phyloP scores from a whole-genome alignment of 2,113 vertebrate species.

The Lampris incognitus region DNA sequence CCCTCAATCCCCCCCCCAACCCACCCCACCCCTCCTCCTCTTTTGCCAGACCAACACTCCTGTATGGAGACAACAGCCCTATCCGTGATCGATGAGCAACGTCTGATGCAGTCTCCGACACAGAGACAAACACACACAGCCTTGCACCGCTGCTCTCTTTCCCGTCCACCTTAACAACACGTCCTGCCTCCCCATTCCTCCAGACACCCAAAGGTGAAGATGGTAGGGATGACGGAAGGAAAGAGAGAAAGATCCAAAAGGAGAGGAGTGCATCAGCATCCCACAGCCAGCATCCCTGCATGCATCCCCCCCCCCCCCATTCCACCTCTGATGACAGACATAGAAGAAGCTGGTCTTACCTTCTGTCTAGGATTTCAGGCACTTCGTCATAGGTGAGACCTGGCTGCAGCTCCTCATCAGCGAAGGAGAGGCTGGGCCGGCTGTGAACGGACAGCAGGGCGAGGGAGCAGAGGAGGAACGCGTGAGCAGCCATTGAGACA shows the following conservation, averaged over 20 bases:
- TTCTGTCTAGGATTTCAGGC: conserved; percentile 84
- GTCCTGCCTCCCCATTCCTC: not conserved
- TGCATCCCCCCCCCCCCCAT: conserved; percentile 35
- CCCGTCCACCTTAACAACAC: conserved; percentile 12
- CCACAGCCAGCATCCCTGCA: conserved; percentile 56
- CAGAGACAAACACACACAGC: conserved; percentile 77
- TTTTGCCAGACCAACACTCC: conserved; percentile 64
- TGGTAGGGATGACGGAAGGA: not conserved
- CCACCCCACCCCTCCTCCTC: not conserved
- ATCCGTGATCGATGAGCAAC: conserved; percentile 74
- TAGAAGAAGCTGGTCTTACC: conserved; percentile 75
- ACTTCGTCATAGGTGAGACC: conserved; percentile 81
- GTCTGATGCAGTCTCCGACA: conserved; percentile 74
- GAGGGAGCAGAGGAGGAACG: conserved; percentile 77
- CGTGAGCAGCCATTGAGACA: conserved; percentile 86
- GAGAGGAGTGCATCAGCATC: conserved; percentile 68
- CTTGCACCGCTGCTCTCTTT: conserved; percentile 42
- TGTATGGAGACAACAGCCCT: conserved; percentile 70
- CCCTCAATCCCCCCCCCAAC: not conserved
- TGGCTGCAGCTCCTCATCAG: conserved; percentile 66
- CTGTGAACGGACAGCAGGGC: conserved; percentile 75
- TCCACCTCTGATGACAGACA: conserved; percentile 48
- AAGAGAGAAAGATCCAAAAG: conserved; percentile 33
- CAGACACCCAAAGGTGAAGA: conserved; percentile 34
- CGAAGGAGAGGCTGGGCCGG: conserved; percentile 68